A percentile compares a stretch with the other conserved stretches of the same genome.
phyloP scores from a whole-genome alignment of 1,140 invertebrate genomes.

The Nomia melanderi region DNA sequence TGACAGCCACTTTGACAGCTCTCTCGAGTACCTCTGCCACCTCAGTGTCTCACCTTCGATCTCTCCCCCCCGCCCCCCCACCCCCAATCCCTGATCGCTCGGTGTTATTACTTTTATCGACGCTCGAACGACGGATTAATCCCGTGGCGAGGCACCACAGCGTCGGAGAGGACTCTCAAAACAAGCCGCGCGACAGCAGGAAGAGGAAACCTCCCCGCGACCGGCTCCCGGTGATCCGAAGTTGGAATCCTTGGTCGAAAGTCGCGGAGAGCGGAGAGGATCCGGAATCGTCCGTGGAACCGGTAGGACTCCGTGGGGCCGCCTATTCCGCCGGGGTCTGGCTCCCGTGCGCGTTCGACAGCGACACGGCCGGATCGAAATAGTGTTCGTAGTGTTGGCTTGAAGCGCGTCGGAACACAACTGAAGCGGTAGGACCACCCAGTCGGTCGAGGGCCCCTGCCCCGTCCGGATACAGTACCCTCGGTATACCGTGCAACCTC shows the following conservation, averaged over 20 bases:
- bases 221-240: not conserved
- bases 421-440: constrained; percentile 81
- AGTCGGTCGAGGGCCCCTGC: constrained; percentile 77
- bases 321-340: constrained; percentile 22
- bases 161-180: too few species aligned
- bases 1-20: constrained; percentile 24
- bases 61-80: too few species aligned
- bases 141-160: too few species aligned
- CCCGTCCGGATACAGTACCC: constrained; percentile 72
- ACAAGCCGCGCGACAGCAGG: too few species aligned
- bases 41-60: too few species aligned
- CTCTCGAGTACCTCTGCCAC: too few species aligned
- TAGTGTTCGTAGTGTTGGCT: constrained; percentile 77
- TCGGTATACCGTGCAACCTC: constrained; percentile 73
- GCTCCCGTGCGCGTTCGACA: constrained; percentile 19
- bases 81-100: too few species aligned
- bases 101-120: too few species aligned
- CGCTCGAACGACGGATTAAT: too few species aligned
- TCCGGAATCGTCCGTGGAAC: constrained; percentile 24
- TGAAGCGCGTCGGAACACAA: constrained; percentile 80
- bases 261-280: not conserved
- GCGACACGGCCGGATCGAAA: constrained; percentile 56
- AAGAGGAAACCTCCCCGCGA: not conserved
- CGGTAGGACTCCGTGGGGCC: constrained; percentile 32
- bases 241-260: constrained; percentile 10